Base-by-base conservation (phyloP, 2,113 vertebrate genomes). In the Promerops cafer region DNA sequence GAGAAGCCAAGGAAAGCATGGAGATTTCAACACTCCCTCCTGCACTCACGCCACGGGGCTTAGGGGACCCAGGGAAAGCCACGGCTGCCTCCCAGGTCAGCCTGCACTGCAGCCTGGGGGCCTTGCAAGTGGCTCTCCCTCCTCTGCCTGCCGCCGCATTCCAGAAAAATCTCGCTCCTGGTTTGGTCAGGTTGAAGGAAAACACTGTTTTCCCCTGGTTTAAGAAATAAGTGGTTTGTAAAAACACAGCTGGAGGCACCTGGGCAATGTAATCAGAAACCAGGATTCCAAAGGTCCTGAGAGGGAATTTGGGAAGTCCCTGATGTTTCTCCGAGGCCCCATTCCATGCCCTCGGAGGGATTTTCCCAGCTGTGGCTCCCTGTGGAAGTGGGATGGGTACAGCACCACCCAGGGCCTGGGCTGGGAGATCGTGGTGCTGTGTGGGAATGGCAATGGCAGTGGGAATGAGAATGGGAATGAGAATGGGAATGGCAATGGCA, bases 301-400 rank as follows among this genome's bases (percentile, higher is more conserved):
- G 12, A 2, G 17, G 70, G 71, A 57, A 16, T 44, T 30, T 10
- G 35, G 69, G 76, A 30, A 59, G 5, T 4, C 5, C 31, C 16
- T 3, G 27, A 11, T 11, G 28, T 52, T 52, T 60, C n/a, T 33
- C 4, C n/a, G 13, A 22, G 75, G 70, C 27, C 13, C n/a, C 0
- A 1, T 14, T 40, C 3, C 2, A 2, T 16, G 2, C 22, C 13
- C 1, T 44, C 6, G 0, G 23, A 23, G 31, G 6, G n/a, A 4
- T 39, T 82, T 54, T 6, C 44, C 65, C 22, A 2, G 37, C 18
- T 7, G 20, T 4, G 23, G 23, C n/a, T 50, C 68, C 5, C 24
- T 1, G 18, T 40, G 45, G 39, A 11, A 31, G 27, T 37, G 83
- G 57, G 49, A 4, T 19, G 57, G 50, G 11, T 6, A 26, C 3